Percentiles rank a stretch among this genome's conserved stretches.
These are phyloP conservation scores for Frankliniella intonsa DNA, from an alignment of 2,888 invertebrate species.

Conservation along the genomic window DNA sequence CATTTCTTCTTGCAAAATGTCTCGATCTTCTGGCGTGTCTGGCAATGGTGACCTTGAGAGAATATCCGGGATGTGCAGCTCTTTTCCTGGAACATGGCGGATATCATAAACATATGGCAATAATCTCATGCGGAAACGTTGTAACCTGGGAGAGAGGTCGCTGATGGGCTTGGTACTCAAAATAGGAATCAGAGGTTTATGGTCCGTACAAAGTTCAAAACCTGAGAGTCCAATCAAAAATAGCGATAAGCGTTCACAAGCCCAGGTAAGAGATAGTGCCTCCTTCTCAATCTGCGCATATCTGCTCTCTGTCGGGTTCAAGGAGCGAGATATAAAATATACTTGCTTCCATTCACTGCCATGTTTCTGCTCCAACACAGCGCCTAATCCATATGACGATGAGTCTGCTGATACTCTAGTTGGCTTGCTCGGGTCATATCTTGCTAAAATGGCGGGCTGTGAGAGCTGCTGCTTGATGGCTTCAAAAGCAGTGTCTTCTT, in stretches of 20 bases:
- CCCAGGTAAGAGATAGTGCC: constrained; percentile 42
- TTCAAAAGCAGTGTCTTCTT: too few relatives aligned
- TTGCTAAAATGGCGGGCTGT: too few relatives aligned
- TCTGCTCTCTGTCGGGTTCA: constrained; percentile 29
- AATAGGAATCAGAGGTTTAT: constrained; percentile 43
- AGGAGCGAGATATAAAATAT: constrained; percentile 30
- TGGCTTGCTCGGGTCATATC: constrained; percentile 36
- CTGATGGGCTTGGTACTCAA: constrained; percentile 43
- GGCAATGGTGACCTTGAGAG: too few relatives aligned
- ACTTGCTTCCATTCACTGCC: constrained; percentile 30
- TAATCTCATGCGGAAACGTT: constrained; percentile 42
- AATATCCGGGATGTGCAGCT: constrained; percentile 41
- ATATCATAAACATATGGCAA: constrained; percentile 41
- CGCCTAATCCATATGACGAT: constrained; percentile 38
- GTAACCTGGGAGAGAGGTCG: constrained; percentile 43
- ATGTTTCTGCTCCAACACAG: constrained; percentile 40
- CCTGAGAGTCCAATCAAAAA: constrained; percentile 41
- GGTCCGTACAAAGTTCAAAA: constrained; percentile 44
- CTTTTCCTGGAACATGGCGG: constrained; percentile 41
- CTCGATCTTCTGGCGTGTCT: too few relatives aligned
- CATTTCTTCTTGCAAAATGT: too few relatives aligned
- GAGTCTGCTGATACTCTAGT: constrained; percentile 40
- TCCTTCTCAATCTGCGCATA: constrained; percentile 40
- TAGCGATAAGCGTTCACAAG: constrained; percentile 42
- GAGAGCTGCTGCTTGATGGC: too few relatives aligned